phyloP scores from a whole-genome alignment of 2,113 vertebrate species.

The Anser cygnoides region DNA sequence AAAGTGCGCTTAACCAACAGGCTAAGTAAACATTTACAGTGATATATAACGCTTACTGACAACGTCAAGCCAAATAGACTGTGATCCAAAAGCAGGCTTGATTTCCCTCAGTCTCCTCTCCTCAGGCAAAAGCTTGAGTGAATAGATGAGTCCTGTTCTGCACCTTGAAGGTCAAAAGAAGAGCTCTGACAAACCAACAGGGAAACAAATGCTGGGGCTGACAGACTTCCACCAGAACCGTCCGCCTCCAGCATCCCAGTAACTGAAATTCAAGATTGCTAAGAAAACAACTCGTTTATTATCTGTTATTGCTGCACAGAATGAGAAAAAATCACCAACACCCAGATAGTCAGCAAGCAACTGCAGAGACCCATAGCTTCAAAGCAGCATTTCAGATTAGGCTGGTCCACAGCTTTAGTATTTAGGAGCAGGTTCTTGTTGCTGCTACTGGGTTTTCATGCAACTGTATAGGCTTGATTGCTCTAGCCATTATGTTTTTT shows the following conservation, averaged over 20 bases:
- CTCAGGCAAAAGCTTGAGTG: constrained; percentile 64
- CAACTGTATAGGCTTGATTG: not conserved
- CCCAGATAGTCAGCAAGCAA: not conserved
- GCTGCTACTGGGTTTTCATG: not conserved
- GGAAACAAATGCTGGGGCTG: constrained; percentile 56
- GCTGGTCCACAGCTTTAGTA: not conserved
- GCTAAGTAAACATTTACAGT: constrained; percentile 65
- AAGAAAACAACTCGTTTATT: not conserved
- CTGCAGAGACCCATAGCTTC: not conserved
- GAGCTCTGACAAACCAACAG: constrained; percentile 63
- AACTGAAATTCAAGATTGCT: not conserved
- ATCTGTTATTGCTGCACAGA: not conserved
- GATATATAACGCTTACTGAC: constrained; percentile 70
- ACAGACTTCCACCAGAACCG: constrained; percentile 30
- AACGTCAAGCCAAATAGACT: constrained; percentile 72
- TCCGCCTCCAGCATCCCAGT: constrained; percentile 30
- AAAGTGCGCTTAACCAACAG: constrained; percentile 41
- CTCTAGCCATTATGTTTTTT: not conserved
- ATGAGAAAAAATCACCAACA: not conserved
- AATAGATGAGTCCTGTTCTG: constrained; percentile 59
- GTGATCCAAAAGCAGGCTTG: constrained; percentile 61
- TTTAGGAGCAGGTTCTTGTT: not conserved
- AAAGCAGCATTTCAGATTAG: not conserved
- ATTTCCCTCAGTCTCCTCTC: constrained; percentile 64
- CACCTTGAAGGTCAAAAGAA: constrained; percentile 75